Evolutionary conservation across 2,888 invertebrate genomes (phyloP).

Genomic region (Drosophila anomelani): DNA sequence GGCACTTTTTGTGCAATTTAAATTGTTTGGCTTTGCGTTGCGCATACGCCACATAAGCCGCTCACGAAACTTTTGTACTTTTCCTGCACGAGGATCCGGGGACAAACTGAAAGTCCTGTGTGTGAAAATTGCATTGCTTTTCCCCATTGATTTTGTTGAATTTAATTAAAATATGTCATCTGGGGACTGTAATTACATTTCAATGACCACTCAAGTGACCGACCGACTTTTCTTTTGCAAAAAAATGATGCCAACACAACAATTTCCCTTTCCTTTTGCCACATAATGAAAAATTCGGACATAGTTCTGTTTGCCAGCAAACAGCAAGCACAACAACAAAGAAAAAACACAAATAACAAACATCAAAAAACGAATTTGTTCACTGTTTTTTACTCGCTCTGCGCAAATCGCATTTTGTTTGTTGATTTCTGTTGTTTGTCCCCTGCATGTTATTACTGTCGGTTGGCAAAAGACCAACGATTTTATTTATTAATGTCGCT

Average conservation of each 20-base stretch:
- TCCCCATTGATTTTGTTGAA: conserved; percentile 22
- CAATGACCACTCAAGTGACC: conserved; percentile 37
- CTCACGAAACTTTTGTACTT: conserved; percentile 28
- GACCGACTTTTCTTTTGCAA: neutral
- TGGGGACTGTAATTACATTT: conserved; percentile 36
- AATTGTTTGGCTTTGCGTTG: conserved; percentile 56
- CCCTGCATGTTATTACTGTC: conserved; percentile 50
- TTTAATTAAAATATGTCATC: conserved; percentile 41
- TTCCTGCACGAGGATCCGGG: neutral
- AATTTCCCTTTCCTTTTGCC: conserved; percentile 41
- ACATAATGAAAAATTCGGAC: conserved; percentile 53
- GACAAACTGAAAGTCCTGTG: conserved; percentile 8
- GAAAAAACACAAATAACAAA: conserved; percentile 32
- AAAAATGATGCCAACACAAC: conserved; percentile 27
- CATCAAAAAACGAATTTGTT: conserved; percentile 32
- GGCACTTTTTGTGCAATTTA: conserved; percentile 59
- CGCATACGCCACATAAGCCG: conserved; percentile 63
- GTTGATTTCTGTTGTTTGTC: conserved; percentile 44
- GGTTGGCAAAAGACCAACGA: conserved; percentile 57
- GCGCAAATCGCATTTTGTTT: conserved; percentile 42
- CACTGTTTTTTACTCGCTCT: conserved; percentile 12
- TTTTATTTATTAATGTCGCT: conserved; percentile 62
- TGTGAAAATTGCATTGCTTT: conserved; percentile 5
- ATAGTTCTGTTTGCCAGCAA: conserved; percentile 53
- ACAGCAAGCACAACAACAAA: neutral